Evolutionary conservation across 2,888 invertebrate species (phyloP), one percentile per base, ranked within the genome.

Genomic region (Calameuta idolon): DNA sequence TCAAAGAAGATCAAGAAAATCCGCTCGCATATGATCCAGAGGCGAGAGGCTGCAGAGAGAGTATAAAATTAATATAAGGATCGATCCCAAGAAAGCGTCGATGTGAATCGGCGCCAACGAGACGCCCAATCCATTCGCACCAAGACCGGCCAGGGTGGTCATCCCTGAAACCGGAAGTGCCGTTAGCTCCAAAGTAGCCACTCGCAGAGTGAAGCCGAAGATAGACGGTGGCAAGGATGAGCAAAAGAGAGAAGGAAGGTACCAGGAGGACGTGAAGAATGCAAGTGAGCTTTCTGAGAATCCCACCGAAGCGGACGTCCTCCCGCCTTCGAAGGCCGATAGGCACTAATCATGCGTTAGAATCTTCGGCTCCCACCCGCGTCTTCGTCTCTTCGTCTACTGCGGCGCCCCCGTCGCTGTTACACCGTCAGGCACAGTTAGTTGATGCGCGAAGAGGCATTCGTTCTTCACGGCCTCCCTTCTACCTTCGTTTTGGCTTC

Each of bases 201-300:
- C 31, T 71, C 3, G 71, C 1, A 3, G 23, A 33, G 12, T 9
- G 71, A 12, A 33, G 33, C 12, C 71, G 71, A 9, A 71, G 71
- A 69, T 1, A 12, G 40, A 23, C 5, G 55, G 23, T 55, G 55
- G 40, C 5, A 40, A 5, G 40, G 15, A 15, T 2, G 15, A 40
- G 40, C 5, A 40, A 15, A 5, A 4, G 5, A 15, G 40, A 40
- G 40, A 55, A 55, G 9, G 23, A 55, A 23, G 9, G 55, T 55
- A 23, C 15, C 9, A 40, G 4, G 37, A 55, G 55, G 23, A 55
- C 55, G 23, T 23, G 23, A 55, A 55, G 55, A 23, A 55, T 55
- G 55, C 11, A 35, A 35, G 81, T 81, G 84, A 86, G 81, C 80
- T 83, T 86, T 84, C 85, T 79, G 79, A 80, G 86, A 86, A 85